phyloP scores from a whole-genome alignment of 2,113 vertebrate genomes.

The Myotis brandtii region DNA sequence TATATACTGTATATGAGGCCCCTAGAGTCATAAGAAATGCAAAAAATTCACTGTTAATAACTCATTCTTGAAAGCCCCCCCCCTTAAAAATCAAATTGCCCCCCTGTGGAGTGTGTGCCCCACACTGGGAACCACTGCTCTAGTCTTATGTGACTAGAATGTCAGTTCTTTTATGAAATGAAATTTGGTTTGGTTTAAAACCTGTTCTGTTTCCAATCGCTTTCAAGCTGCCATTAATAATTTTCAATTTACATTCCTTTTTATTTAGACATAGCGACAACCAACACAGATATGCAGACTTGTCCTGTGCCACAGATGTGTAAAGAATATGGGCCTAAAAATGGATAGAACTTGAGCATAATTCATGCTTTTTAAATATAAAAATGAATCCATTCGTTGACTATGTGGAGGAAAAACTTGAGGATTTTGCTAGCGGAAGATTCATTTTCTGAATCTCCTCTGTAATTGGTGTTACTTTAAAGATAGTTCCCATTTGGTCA shows the following conservation, averaged over 20 bases:
- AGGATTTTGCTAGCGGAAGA: not conserved
- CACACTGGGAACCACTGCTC: no score
- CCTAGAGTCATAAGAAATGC: no score
- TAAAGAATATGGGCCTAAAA: not conserved
- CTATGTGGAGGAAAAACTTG: not conserved
- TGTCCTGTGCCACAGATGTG: not conserved
- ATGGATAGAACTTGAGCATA: not conserved
- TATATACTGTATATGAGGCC: no score
- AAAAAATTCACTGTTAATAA: no score
- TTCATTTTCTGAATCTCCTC: not conserved
- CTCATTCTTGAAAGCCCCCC: no score
- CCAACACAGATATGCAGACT: not conserved
- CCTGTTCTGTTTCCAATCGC: not conserved
- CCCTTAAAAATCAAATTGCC: no score
- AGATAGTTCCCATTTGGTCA: not conserved
- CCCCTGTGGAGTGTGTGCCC: no score
- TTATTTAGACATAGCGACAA: slow-evolving; percentile 54
- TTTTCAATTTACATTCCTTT: slow-evolving; percentile 15
- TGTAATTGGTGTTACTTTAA: not conserved
- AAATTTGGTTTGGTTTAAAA: not conserved
- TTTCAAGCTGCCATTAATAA: not conserved
- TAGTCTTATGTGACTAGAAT: not conserved
- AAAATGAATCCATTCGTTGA: not conserved
- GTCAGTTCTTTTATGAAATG: not conserved
- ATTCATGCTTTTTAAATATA: not conserved